Conservation (phyloP, 2,888 invertebrate species). For the Eupithecia vulgata region DNA sequence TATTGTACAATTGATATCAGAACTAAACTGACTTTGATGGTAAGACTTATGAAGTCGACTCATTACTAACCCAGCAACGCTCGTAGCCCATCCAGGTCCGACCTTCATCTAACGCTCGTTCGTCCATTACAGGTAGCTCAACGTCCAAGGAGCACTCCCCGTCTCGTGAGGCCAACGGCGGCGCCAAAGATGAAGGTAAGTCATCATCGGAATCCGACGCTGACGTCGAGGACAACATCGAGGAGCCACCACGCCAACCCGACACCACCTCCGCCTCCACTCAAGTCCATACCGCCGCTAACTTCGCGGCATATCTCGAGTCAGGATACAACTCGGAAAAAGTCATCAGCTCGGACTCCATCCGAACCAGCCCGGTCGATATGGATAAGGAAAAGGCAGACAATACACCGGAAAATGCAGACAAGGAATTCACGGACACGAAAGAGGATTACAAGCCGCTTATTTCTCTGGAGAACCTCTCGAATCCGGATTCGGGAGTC, state of each 20-base stretch:
- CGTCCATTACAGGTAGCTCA: constrained; percentile 66
- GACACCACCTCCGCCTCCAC: constrained; percentile 63
- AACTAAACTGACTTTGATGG: neutral
- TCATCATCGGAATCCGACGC: constrained; percentile 90
- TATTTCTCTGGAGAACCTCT: constrained; percentile 70
- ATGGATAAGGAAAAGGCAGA: constrained; percentile 83
- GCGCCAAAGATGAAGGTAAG: constrained; percentile 76
- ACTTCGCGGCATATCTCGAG: constrained; percentile 83
- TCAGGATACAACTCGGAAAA: constrained; percentile 87
- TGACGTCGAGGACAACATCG: constrained; percentile 90
- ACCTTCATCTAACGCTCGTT: neutral
- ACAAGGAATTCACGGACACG: constrained; percentile 81
- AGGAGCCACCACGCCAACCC: constrained; percentile 44
- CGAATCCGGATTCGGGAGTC: constrained; percentile 81
- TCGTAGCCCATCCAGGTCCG: neutral
- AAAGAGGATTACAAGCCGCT: constrained; percentile 74
- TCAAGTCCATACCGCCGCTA: constrained; percentile 70
- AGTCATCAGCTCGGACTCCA: constrained; percentile 76
- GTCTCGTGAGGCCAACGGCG: constrained; percentile 51
- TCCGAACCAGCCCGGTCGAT: constrained; percentile 76
- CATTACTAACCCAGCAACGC: neutral
- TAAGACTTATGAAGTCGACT: neutral
- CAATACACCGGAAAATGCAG: constrained; percentile 82
- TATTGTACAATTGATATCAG: neutral
- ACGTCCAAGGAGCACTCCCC: constrained; percentile 64